Evolutionary conservation across 2,888 invertebrate genomes (phyloP), one percentile per base, ranked within the genome.

Genomic region (Megamerina dolium): DNA sequence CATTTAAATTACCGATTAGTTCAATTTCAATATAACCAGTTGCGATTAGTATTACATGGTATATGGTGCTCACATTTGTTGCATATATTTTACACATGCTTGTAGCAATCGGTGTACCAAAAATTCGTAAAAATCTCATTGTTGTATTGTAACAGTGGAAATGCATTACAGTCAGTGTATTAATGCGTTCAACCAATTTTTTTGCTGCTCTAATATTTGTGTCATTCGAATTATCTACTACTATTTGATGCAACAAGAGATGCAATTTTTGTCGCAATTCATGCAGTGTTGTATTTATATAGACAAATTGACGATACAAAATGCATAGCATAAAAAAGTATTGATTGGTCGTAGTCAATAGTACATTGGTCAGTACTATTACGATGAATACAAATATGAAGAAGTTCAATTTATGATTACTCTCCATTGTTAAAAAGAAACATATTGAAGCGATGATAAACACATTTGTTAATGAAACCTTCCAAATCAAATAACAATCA

Each of bases 291-390:
- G 51, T 19, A 12, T 59, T 51, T 2, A 60, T 47, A 2, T 46
- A 46, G 2, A 32, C 27, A 21, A 60, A 60, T 31, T 62, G 60
- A 29, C 56, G 49, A 9, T 40, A 45, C 4, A 57, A 35, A 8
- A 60, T 41, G 14, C 51, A 13, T 2, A 63, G 47, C 10, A 52
- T 3, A 0, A 46, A 43, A 4, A 38, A 43, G 21, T 58, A 51
- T 3, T 35, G 35, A 1, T 42, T 2, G 14, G 50, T 51, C 1
- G 35, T 31, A 4, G 38, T 34, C 0, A 46, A 5, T 20, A 35
- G 2, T 23, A 35, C 34, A 2, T 19, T 21, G 21, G 35, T 36
- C 41, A 41, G 18, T 2, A 20, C 26, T 5, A 36, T 16, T 13
- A 30, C 21, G 12, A 36, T 36, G 16, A 10, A 23, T 9, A 35